Percentiles rank a stretch among this genome's conserved stretches.
These are phyloP conservation scores for Trididemnum nubilum DNA, from an alignment of 23 tunicate species.

Conservation along the genomic window DNA sequence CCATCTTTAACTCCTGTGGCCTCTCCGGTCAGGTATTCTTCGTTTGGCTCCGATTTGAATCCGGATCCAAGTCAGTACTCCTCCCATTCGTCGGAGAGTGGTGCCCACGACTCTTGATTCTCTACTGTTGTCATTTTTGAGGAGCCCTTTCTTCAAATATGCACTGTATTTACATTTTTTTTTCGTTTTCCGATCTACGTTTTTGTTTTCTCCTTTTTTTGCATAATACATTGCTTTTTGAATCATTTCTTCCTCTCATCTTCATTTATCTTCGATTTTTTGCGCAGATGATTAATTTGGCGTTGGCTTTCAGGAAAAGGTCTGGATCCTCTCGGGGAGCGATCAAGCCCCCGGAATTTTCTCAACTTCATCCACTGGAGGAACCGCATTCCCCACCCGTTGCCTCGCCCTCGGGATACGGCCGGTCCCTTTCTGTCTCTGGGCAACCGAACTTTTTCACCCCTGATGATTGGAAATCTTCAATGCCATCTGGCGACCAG, in stretches of 20 bases:
- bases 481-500: too few relatives aligned
- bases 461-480: too few relatives aligned
- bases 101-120: background rate
- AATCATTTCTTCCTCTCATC: background rate
- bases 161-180: too few relatives aligned
- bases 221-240: background rate
- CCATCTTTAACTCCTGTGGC: conserved; percentile 11
- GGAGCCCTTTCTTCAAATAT: too few relatives aligned
- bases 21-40: background rate
- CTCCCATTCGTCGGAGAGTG: background rate
- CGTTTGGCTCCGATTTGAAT: background rate
- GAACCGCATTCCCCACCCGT: background rate
- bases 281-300: too few relatives aligned
- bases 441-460: too few relatives aligned
- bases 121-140: too few relatives aligned
- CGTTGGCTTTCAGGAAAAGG: conserved; percentile 1
- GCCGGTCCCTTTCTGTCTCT: too few relatives aligned
- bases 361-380: conserved; percentile 28
- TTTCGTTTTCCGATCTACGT: too few relatives aligned
- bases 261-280: background rate
- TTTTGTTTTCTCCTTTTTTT: background rate
- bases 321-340: conserved; percentile 39
- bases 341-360: conserved; percentile 20
- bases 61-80: background rate
- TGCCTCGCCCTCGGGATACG: too few relatives aligned